Evolutionary conservation across 2,797 vertebrate genomes (phyloP).

Genomic region (Siniperca obscura): DNA sequence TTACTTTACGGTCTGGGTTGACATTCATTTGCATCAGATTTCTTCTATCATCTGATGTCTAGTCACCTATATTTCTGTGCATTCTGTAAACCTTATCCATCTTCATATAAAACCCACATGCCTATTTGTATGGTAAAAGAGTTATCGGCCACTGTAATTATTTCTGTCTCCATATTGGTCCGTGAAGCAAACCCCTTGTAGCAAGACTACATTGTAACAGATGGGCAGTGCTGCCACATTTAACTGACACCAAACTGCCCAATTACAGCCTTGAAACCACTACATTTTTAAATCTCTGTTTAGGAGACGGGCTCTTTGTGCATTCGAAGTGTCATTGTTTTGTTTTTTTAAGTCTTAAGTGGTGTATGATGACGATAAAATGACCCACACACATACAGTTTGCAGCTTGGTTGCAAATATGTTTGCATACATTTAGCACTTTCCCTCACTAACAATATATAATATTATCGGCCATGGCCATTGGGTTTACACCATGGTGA

Average conservation of each 20-base stretch:
- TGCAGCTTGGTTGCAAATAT: background rate
- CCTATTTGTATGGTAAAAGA: background rate
- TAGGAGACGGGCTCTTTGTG: background rate
- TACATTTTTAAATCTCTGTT: background rate
- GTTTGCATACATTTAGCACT: background rate
- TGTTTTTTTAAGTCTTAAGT: background rate
- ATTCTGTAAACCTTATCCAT: background rate
- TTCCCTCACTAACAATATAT: background rate
- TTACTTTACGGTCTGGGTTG: background rate
- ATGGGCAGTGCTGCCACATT: background rate
- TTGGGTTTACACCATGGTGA: background rate
- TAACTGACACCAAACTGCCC: background rate
- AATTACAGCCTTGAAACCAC: background rate
- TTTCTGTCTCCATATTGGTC: background rate
- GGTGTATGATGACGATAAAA: background rate
- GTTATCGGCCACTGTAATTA: background rate
- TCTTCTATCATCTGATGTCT: constrained; percentile 1
- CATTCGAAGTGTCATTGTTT: background rate
- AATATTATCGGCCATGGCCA: no score
- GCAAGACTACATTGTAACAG: background rate
- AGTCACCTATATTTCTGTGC: constrained; percentile 1
- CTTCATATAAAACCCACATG: background rate
- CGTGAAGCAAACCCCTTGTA: background rate
- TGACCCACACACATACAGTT: background rate
- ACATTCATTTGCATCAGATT: constrained; percentile 26